Evolutionary conservation across 2,113 vertebrate species (phyloP).

Genomic region (Pachyramphus minor): DNA sequence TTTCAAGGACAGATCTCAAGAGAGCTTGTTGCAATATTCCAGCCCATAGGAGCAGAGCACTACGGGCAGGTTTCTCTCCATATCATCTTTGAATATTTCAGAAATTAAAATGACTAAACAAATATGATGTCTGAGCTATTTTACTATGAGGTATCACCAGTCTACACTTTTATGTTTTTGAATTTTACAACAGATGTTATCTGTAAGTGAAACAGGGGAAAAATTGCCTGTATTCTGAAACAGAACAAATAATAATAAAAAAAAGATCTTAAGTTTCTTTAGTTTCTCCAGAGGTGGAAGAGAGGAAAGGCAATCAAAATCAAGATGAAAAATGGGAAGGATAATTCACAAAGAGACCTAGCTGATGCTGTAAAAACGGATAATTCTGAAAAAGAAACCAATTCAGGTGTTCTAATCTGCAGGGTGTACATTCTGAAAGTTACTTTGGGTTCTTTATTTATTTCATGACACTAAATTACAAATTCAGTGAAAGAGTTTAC

Average conservation of each 20-base stretch:
- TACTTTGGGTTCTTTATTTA: background rate
- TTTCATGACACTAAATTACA: background rate
- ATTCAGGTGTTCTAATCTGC: background rate
- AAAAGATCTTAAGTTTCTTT: background rate
- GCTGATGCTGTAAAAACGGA: background rate
- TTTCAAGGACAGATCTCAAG: constrained; percentile 40
- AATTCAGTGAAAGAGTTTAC: background rate
- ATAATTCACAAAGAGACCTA: background rate
- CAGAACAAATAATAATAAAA: background rate
- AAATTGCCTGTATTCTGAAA: background rate
- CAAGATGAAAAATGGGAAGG: background rate
- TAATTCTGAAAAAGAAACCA: background rate
- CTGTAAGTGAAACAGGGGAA: background rate
- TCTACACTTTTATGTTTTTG: background rate
- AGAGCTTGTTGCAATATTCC: background rate
- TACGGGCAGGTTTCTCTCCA: background rate
- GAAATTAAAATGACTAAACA: constrained; percentile 11
- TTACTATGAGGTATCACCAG: background rate
- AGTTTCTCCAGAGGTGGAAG: background rate
- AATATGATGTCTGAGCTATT: background rate
- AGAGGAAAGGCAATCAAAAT: background rate
- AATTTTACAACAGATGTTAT: background rate
- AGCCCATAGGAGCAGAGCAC: background rate
- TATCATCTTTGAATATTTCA: constrained; percentile 19
- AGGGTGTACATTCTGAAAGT: background rate